These are phyloP conservation scores for Drosophila formosana DNA, from an alignment of 2,888 invertebrate genomes.

Conservation along the genomic window DNA sequence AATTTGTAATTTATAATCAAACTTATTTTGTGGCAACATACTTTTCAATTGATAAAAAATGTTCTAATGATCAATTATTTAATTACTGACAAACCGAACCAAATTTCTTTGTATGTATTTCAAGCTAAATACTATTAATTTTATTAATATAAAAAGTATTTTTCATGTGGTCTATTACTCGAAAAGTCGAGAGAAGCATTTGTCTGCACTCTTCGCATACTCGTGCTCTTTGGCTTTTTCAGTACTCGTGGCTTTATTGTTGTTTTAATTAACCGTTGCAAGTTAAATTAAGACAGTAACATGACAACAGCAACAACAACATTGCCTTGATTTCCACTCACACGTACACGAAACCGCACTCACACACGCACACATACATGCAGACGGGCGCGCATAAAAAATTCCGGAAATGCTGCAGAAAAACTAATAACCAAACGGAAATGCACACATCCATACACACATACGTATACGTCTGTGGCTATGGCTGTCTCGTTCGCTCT, in stretches of 20 bases:
- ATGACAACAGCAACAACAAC: constrained; percentile 49
- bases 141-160: neutral
- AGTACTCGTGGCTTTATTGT: constrained; percentile 46
- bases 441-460: constrained; percentile 63
- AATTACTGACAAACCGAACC: neutral
- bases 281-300: constrained; percentile 79
- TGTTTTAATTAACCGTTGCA: constrained; percentile 70
- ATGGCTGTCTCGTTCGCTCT: neutral
- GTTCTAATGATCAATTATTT: neutral
- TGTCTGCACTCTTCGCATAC: neutral
- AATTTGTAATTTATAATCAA: no score
- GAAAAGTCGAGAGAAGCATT: no score
- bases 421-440: constrained; percentile 80
- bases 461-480: constrained; percentile 5
- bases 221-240: neutral
- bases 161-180: neutral
- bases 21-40: no score
- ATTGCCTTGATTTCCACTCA: constrained; percentile 41
- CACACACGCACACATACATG: constrained; percentile 26
- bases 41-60: no score
- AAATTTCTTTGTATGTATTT: neutral
- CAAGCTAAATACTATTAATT: neutral
- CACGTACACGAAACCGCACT: constrained; percentile 6
- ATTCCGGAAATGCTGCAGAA: constrained; percentile 70
- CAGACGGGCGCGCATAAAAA: constrained; percentile 54